These are phyloP conservation scores for Drosophila demipolita DNA, from an alignment of 2,888 invertebrate genomes.

Conservation along the genomic window DNA sequence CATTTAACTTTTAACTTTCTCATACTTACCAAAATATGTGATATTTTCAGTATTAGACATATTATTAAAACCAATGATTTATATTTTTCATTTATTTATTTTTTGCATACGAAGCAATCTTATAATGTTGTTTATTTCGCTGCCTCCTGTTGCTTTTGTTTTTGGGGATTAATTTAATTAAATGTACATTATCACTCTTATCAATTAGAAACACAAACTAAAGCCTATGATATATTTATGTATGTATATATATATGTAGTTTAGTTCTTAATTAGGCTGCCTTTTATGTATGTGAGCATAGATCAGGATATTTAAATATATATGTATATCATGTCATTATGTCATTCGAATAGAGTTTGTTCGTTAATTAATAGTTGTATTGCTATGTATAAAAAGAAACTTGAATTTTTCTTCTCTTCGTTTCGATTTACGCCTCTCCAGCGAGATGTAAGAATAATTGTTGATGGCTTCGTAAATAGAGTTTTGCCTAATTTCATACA, in stretches of 20 bases:
- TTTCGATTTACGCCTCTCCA: constrained; percentile 34
- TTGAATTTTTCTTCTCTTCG: neutral
- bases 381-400: constrained; percentile 24
- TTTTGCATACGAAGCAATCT: constrained; percentile 60
- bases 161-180: constrained; percentile 49
- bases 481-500: constrained; percentile 34
- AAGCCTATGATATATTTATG: constrained; percentile 73
- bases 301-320: constrained; percentile 37
- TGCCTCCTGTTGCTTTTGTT: constrained; percentile 21
- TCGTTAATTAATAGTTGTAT: constrained; percentile 25
- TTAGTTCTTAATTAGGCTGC: constrained; percentile 49
- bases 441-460: neutral
- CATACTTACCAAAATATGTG: neutral
- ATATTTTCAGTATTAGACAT: too few relatives aligned
- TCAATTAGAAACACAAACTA: constrained; percentile 74
- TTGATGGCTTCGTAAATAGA: constrained; percentile 11
- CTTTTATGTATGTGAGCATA: constrained; percentile 45
- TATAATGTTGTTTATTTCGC: constrained; percentile 47
- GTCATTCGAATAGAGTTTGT: constrained; percentile 31
- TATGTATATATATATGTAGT: constrained; percentile 43
- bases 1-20: too few relatives aligned
- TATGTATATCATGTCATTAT: constrained; percentile 9
- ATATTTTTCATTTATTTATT: constrained; percentile 23
- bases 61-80: constrained; percentile 1
- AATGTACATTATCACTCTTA: constrained; percentile 80